Conservation (phyloP, 2,797 vertebrate genomes). For the Haliaeetus vocifer region DNA sequence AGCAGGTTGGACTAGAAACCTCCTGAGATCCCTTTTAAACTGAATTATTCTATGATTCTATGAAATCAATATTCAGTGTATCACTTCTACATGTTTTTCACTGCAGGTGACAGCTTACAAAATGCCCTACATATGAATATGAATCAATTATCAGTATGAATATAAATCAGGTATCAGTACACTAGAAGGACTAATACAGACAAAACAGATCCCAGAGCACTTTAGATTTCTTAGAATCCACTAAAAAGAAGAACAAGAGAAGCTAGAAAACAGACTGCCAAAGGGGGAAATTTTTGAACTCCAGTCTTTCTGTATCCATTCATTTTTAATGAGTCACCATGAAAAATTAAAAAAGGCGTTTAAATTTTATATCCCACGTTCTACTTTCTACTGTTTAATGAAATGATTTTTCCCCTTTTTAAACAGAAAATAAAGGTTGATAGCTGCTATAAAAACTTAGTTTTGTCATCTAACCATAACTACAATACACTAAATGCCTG, state of each 20-base stretch:
- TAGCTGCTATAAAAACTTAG: background rate
- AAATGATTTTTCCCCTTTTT: background rate
- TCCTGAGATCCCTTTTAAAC: background rate
- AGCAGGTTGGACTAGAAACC: background rate
- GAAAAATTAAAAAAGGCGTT: background rate
- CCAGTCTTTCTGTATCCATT: background rate
- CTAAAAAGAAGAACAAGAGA: background rate
- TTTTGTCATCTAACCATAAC: background rate
- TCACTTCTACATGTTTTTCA: background rate
- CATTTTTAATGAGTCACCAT: background rate
- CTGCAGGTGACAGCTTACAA: background rate
- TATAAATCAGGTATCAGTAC: background rate
- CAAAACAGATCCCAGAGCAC: background rate
- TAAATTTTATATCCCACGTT: background rate
- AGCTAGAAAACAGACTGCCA: background rate
- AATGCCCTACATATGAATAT: background rate
- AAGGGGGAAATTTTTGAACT: background rate
- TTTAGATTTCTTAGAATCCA: background rate
- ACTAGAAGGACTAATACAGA: background rate
- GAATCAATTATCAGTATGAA: background rate
- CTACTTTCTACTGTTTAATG: background rate
- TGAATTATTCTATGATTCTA: background rate
- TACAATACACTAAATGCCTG: background rate
- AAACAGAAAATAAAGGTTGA: constrained; percentile 8
- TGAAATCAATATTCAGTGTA: background rate